Evolutionary conservation across 37 sponge, comb jelly and placozoan species (phyloP).

Genomic region (Ianthella basta): DNA sequence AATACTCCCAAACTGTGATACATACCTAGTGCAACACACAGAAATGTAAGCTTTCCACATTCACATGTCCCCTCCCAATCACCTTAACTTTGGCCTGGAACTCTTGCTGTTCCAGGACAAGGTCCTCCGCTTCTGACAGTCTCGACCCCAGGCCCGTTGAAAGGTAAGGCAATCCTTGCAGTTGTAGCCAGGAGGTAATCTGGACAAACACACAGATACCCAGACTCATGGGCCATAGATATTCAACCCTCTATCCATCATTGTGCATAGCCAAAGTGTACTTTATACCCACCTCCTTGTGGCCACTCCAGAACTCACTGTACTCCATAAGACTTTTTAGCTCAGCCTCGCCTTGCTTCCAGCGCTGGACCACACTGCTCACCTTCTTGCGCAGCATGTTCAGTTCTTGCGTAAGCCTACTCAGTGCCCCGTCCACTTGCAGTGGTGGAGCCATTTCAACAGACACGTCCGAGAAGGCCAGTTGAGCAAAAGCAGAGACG

Average conservation of each 20-base stretch:
- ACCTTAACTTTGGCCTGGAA: slow-evolving; percentile 21
- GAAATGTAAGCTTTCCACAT: too few relatives aligned
- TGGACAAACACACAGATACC: not conserved
- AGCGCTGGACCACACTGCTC: not conserved
- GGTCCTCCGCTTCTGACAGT: slow-evolving; percentile 2
- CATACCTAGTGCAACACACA: too few relatives aligned
- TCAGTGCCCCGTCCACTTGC: not conserved
- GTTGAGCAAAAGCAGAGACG: not conserved
- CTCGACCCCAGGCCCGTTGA: not conserved
- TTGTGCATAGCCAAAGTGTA: too few relatives aligned
- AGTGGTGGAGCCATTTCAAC: slow-evolving; percentile 3
- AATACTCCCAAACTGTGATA: too few relatives aligned
- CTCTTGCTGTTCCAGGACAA: slow-evolving; percentile 5
- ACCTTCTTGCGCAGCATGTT: not conserved
- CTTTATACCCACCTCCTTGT: slow-evolving; percentile 8
- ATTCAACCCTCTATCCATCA: too few relatives aligned
- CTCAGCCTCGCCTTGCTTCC: not conserved
- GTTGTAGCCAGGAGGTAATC: slow-evolving; percentile 14
- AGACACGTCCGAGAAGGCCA: not conserved
- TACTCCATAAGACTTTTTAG: not conserved
- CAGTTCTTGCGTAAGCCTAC: not conserved
- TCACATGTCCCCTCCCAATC: not conserved
- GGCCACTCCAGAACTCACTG: not conserved
- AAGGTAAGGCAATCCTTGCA: slow-evolving; percentile 16
- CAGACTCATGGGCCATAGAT: too few relatives aligned